Evolutionary conservation across 2,888 invertebrate species (phyloP).

Genomic region (Apotomis turbidana): DNA sequence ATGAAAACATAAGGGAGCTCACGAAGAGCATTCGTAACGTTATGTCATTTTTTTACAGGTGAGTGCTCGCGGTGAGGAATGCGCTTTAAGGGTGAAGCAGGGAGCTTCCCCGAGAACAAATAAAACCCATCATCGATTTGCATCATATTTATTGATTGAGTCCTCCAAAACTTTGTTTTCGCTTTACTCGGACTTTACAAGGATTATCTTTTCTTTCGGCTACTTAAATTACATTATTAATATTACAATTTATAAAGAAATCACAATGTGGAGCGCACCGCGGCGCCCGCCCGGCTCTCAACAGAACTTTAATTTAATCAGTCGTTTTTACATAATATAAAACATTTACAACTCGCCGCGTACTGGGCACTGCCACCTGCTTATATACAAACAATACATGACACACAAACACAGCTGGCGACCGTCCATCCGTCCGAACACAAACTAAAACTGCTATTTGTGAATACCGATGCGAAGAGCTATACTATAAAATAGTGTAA

Average conservation of each 20-base stretch:
- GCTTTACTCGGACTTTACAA: slow-evolving; percentile 77
- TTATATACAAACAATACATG: slow-evolving; percentile 17
- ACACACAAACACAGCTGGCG: slow-evolving; percentile 1
- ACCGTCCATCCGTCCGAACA: slow-evolving; percentile 9
- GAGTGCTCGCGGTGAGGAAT: too few relatives aligned
- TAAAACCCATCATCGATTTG: slow-evolving; percentile 73
- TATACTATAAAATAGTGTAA: background rate
- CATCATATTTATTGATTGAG: slow-evolving; percentile 82
- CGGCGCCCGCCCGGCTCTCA: slow-evolving; percentile 56
- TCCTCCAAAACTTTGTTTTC: slow-evolving; percentile 78
- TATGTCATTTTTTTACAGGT: too few relatives aligned
- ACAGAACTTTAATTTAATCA: slow-evolving; percentile 74
- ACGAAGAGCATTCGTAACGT: too few relatives aligned
- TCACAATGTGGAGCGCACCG: slow-evolving; percentile 74
- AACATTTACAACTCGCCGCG: slow-evolving; percentile 58
- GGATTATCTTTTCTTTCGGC: slow-evolving; percentile 80
- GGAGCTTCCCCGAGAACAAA: slow-evolving; percentile 49
- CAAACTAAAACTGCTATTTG: slow-evolving; percentile 4
- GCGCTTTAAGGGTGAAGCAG: background rate
- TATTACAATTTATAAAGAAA: slow-evolving; percentile 76
- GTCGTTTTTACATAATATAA: slow-evolving; percentile 75
- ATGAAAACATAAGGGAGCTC: too few relatives aligned
- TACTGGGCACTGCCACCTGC: slow-evolving; percentile 4
- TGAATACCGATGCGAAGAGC: background rate
- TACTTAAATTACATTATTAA: slow-evolving; percentile 81